phyloP scores from a whole-genome alignment of 1,140 invertebrate genomes.

The Coenobita brevimanus region DNA sequence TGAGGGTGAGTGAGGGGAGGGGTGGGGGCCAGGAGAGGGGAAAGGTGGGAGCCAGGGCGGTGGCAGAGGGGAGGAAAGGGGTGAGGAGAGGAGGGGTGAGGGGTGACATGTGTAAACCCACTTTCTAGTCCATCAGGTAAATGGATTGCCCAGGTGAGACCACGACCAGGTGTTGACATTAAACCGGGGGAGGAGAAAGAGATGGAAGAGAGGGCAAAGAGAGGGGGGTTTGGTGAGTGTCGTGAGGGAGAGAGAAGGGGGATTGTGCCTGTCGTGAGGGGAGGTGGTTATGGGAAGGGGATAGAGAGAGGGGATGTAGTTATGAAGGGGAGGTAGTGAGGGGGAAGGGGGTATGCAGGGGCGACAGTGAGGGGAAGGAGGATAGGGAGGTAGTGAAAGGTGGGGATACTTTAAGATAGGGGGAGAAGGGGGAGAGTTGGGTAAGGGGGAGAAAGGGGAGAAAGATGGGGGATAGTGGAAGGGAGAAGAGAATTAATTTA shows the following conservation, averaged over 20 bases:
- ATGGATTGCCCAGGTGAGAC: too few species aligned
- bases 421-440: not conserved
- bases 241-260: not conserved
- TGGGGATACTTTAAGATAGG: not conserved
- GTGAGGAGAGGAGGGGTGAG: too few species aligned
- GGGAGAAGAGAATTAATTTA: not conserved
- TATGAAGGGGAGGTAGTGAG: not conserved
- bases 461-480: not conserved
- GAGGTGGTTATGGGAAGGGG: too few species aligned
- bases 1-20: not conserved
- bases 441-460: not conserved
- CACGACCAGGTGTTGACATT: too few species aligned
- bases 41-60: not conserved
- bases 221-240: not conserved
- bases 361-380: not conserved
- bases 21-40: not conserved
- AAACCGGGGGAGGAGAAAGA: too few species aligned
- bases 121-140: too few species aligned
- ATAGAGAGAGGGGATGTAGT: not conserved
- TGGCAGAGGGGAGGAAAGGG: not conserved
- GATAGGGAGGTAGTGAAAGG: not conserved
- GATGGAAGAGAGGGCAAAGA: conserved; percentile 13
- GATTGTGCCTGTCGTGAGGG: too few species aligned
- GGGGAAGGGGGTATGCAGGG: not conserved
- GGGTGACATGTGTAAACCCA: too few species aligned